Evolutionary conservation across 1,140 invertebrate species (phyloP).

Genomic region (Ctenoplectra terminalis): DNA sequence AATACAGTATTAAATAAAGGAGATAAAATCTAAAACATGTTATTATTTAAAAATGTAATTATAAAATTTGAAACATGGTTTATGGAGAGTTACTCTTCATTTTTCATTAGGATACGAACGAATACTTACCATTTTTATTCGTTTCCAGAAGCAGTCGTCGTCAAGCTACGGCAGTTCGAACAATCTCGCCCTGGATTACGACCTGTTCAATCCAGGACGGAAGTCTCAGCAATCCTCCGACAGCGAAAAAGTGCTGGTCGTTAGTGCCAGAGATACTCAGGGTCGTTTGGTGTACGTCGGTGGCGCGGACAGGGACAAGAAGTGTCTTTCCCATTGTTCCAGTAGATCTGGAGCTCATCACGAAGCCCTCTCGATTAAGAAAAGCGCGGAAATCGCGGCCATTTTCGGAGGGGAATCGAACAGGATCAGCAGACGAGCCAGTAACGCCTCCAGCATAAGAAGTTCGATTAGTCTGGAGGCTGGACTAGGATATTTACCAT

Average conservation of each 20-base stretch:
- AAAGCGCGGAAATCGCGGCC: slow-evolving; percentile 93
- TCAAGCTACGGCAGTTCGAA: slow-evolving; percentile 82
- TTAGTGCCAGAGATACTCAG: slow-evolving; percentile 84
- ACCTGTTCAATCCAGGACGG: slow-evolving; percentile 85
- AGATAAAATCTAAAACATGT: no score
- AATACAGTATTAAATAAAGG: no score
- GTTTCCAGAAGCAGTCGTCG: slow-evolving; percentile 69
- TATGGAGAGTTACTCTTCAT: no score
- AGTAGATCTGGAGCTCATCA: slow-evolving; percentile 80
- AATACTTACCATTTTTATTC: background rate
- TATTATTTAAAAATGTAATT: no score
- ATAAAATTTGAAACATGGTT: no score
- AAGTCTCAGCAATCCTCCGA: slow-evolving; percentile 76
- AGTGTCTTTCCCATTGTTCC: slow-evolving; percentile 68
- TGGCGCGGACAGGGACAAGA: slow-evolving; percentile 80
- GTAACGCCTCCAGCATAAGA: slow-evolving; percentile 77
- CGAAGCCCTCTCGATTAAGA: slow-evolving; percentile 92
- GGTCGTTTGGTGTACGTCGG: slow-evolving; percentile 84
- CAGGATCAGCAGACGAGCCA: slow-evolving; percentile 72
- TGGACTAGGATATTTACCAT: slow-evolving; percentile 80
- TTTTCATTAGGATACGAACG: no score
- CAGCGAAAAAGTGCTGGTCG: slow-evolving; percentile 82
- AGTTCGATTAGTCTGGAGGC: slow-evolving; percentile 80
- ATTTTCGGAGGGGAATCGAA: slow-evolving; percentile 85
- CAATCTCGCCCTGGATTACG: slow-evolving; percentile 89